Base-by-base conservation (phyloP, 2,888 invertebrate species). In the Pasiphila rectangulata region DNA sequence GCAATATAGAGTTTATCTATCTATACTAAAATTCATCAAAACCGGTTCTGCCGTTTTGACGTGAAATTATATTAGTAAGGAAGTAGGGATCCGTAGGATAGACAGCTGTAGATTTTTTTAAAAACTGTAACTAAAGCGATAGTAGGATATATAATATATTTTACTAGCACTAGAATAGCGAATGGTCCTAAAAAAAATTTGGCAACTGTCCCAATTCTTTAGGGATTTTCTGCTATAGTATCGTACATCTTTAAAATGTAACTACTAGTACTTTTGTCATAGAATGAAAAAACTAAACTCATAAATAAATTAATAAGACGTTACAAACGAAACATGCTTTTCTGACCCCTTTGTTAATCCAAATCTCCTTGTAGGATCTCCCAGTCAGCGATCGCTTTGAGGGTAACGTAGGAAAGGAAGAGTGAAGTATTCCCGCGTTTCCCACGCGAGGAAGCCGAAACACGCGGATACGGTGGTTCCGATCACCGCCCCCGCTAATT, bases 401-500 rank as follows among this genome's bases (percentile, higher is more conserved):
- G 43, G 15, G n/a, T 29, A 29, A 10, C 13, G 15, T 10, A 30
- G 30, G 30, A 30, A 30, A 50, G 40, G 66, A 63, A 73, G 72
- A 73, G 69, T 72, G 75, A 72, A 71, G 41, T 40, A 32, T 45
- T 45, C 50, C 50, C 30, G 41, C 25, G 50, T 77, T 84, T 84
- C 83, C 82, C 83, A 83, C 83, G 78, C 68, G 66, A 59, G 60
- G 66, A 64, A 59, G 64, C 75, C 71, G 67, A 46, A 50, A 72
- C 75, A 75, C 75, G 69, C 77, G 80, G 80, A 78, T 78, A 76
- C 72, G 46, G 61, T 75, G 73, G 85, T 85, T 84, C 84, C 83
- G 76, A 83, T 80, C 83, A 72, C 79, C 78, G 83, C 76, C 67
- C 75, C 71, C 78, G 65, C 82, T 85, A 85, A 86, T 86, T 84